A percentile compares a stretch with the other conserved stretches of the same genome.
phyloP scores from a whole-genome alignment of 2,797 vertebrate genomes.

The Cossypha heuglini region DNA sequence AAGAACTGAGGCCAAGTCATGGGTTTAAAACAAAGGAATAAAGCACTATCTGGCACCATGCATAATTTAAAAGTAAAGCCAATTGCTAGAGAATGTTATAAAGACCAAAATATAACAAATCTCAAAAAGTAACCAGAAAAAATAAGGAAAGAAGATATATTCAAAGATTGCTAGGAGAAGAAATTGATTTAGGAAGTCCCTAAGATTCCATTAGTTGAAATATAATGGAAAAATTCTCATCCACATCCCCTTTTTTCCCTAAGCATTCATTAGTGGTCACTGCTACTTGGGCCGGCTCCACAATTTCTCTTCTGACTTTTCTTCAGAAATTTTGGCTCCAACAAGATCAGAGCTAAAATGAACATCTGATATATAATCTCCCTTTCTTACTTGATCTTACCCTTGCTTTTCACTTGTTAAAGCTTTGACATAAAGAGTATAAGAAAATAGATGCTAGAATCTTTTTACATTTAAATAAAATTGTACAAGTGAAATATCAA shows the following conservation, averaged over 20 bases:
- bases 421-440: not conserved
- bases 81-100: not conserved
- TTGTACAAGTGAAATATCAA: not conserved
- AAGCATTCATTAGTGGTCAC: not conserved
- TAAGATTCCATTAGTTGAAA: not conserved
- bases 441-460: not conserved
- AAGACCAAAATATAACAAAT: not conserved
- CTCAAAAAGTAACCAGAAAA: not conserved
- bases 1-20: not conserved
- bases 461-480: not conserved
- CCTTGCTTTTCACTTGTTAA: not conserved
- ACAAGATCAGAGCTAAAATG: not conserved
- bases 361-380: not conserved
- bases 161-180: not conserved
- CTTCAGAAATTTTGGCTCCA: not conserved
- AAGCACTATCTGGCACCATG: not conserved
- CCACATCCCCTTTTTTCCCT: not conserved
- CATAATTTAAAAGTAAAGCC: not conserved
- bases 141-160: not conserved
- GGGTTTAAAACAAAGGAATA: not conserved
- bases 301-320: not conserved
- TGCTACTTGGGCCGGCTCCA: not conserved
- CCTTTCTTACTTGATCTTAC: not conserved
- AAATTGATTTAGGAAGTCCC: not conserved
- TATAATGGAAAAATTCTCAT: not conserved